phyloP scores from a whole-genome alignment of 2,113 vertebrate genomes.

The Phylloscopus whistleri region DNA sequence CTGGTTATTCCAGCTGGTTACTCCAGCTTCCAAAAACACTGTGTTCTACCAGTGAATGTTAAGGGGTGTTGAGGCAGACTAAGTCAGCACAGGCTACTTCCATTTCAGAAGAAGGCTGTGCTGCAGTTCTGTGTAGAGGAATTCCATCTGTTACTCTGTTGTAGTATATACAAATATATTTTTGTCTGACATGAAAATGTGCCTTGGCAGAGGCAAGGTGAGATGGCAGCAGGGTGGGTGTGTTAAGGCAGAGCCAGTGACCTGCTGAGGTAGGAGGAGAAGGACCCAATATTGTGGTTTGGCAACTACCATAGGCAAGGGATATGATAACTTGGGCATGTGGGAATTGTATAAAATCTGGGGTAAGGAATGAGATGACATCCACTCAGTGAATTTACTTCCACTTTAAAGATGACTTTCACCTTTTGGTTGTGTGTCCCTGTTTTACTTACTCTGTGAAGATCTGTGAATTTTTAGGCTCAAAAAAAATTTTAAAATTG shows the following conservation, averaged over 20 bases:
- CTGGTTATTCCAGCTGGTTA: neutral
- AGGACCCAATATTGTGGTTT: accelerated
- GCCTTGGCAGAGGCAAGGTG: neutral
- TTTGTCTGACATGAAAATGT: neutral
- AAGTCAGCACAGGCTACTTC: neutral
- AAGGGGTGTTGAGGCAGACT: neutral
- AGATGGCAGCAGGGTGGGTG: neutral
- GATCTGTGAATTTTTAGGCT: neutral
- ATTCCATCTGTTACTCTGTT: neutral
- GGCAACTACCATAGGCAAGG: neutral
- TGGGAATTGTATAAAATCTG: neutral
- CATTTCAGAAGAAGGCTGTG: neutral
- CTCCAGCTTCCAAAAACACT: neutral
- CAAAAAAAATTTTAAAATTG: accelerated
- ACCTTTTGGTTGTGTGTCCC: neutral
- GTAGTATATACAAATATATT: neutral
- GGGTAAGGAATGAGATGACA: neutral
- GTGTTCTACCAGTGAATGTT: neutral
- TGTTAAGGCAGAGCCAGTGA: neutral
- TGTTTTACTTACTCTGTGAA: neutral
- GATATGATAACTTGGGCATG: neutral
- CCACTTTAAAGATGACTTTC: neutral
- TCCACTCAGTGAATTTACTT: neutral
- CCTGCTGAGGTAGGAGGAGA: neutral
- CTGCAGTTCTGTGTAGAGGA: neutral